Base-by-base conservation (phyloP, 1,140 invertebrate genomes). In the Leptinotarsa defecta region DNA sequence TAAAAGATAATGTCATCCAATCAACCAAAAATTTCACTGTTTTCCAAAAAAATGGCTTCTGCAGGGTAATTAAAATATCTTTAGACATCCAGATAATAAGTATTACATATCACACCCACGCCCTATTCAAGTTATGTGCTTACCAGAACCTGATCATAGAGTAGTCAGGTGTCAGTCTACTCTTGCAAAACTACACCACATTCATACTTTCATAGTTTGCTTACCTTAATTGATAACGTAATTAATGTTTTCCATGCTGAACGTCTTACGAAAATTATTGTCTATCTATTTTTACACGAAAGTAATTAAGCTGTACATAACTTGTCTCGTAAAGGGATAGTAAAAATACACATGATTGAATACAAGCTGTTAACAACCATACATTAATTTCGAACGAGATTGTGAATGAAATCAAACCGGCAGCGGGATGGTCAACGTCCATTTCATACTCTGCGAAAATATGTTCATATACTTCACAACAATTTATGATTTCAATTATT, bases 201-300 rank as follows among this genome's bases (percentile, higher is more conserved):
- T n/a, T 57, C 15, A 65, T 65, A 65, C 19, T 65, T 65, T 65
- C 63, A 65, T 20, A 20, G 20, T 65, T 65, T 65, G 20, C 13
- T 65, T 65, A 65, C 20, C 63, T 65, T 65, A 65, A 65, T 65
- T 65, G 63, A 65, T 65, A 65, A 65, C 15, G 63, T 65, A 65
- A 65, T 65, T 65, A 65, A 22, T 65, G 63, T 65, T n/a, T 65
- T 65, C 63, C 63, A 65, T 65, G 63, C 20, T 15, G 63, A n/a
- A 27, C 63, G 63, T 65, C 63, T 24, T 27, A 22, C 24, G 20
- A 27, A 65, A 65, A 27, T 65, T 65, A 65, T 65, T 27, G 63
- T 65, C 19, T 65, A 11, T 22, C 13, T 22, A 57, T 65, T 65
- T 65, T 65, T 65, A 65, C 24, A 17, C 24, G 24, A 65, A 65